Base-by-base conservation (phyloP, 2,797 vertebrate species). In the Hydrolagus colliei region DNA sequence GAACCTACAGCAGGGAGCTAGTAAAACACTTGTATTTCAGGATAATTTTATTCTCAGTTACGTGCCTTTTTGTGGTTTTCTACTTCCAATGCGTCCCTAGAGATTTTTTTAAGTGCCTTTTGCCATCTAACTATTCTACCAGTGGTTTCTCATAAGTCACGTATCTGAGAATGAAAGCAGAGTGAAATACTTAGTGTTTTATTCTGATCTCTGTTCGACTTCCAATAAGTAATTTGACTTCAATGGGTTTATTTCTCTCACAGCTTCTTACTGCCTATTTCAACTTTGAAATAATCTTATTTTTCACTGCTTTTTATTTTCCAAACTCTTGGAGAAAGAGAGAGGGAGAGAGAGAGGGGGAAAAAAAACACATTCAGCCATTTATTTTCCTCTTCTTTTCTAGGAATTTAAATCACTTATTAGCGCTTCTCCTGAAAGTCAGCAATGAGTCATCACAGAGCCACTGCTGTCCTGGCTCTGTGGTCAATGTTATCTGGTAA, bases 331-430 rank as follows among this genome's bases (percentile, higher is more conserved):
- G 65, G 79, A 63, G 67, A 67, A 67, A 84, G 6, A 52, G 41
- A 52, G 41, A 52, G 41, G 6, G 41, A 52, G 41, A 3, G 41
- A 52, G 41, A 52, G 41, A 52, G 41, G 6, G 41, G 6, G 41
- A 3, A 6, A 52, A 52, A 52, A 52, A 52, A 52, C 6, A 68
- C 71, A 84, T 84, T 84, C 79, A 84, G 79, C 79, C 79, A 84
- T 84, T 84, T 11, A 84, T 67, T 84, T 84, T 84, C 63, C 79
- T 84, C 79, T 84, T 84, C 79, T 84, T 84, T 84, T 84, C 79
- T 67, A 84, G 79, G 79, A 68, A 32, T 27, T 84, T 84, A 84
- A 63, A 52, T 4, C 79, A 68, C 41, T 52, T 52, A 52, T 71
- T 41, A 84, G 41, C 41, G 52, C 79, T 68, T 84, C 52, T 84